Base-by-base conservation (phyloP, 2,113 vertebrate genomes). In the Rhipidura dahli region DNA sequence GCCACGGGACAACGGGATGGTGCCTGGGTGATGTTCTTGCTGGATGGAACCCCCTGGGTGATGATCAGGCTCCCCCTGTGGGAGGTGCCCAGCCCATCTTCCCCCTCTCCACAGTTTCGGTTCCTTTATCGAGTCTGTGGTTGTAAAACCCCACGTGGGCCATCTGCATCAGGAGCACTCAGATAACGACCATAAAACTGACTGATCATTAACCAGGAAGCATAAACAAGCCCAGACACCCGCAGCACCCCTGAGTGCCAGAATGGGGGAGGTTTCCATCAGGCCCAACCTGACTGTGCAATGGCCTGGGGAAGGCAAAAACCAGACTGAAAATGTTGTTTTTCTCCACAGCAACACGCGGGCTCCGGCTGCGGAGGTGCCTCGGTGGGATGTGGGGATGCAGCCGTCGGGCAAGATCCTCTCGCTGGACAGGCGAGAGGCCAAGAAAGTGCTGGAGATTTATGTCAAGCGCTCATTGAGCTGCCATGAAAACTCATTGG, bases 401-500 rank as follows among this genome's bases (percentile, higher is more conserved):
- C 83, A 53, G 12, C 64, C 47, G 0, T 40, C 20, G 1, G 94
- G 96, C 37, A 97, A 95, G 93, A 87, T 97, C 57, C 94, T 85
- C 45, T 98, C 97, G 0, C 94, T 98, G 94, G 98, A 98, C 68
- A 96, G 92, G 63, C 37, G 83, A 8, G 97, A 85, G 26, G 83
- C 97, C 65, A 93, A 92, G 70, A 98, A 98, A 12, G 97, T 98
- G 72, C 95, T 99, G 47, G 99, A 99, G 96, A 97, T 98, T 3
- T 97, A 98, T 1, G 97, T 98, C 45, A 98, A 96, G 65, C 97
- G 98, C 83, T 98, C 98, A 10, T 85, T 98, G 78, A 99, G 98
- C 87, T 93, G 98, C 65, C 97, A 97, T 0, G 98, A 98, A 1
- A 94, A 87, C 12, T 15, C 88, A 0, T 24, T 15, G 47, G 35